Conservation (phyloP, 1,140 invertebrate species). For the Trichomalopsis sarcophagae region DNA sequence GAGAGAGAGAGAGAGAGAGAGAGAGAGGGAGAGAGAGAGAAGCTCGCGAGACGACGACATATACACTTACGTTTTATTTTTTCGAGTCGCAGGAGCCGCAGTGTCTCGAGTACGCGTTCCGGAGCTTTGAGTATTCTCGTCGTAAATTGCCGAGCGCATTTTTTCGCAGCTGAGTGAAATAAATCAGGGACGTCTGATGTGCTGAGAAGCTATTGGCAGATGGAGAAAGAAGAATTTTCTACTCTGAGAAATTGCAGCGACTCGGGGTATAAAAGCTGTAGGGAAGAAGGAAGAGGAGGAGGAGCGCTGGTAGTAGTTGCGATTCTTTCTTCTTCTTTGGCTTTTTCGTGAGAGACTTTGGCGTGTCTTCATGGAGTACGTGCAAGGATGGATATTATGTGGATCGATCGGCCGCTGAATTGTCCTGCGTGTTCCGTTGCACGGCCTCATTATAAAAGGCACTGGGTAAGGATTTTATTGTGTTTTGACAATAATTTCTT, state of each 20-base stretch:
- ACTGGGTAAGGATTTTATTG: too few relatives aligned
- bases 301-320: neutral
- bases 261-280: neutral
- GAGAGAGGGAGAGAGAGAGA: neutral
- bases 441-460: too few relatives aligned
- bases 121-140: neutral
- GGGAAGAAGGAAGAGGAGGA: neutral
- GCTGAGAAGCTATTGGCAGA: slow-evolving; percentile 1
- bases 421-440: too few relatives aligned
- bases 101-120: neutral
- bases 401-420: neutral
- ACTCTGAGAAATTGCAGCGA: slow-evolving; percentile 4
- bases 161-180: neutral
- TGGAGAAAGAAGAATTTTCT: neutral
- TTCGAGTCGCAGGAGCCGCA: too few relatives aligned
- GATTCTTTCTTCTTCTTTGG: neutral
- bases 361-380: too few relatives aligned
- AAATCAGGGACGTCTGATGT: neutral
- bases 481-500: too few relatives aligned
- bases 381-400: neutral
- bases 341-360: neutral
- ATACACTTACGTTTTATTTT: too few relatives aligned
- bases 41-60: neutral
- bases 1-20: neutral
- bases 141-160: neutral